phyloP scores from a whole-genome alignment of 2,888 invertebrate species.

The Athripsodes cinereus region DNA sequence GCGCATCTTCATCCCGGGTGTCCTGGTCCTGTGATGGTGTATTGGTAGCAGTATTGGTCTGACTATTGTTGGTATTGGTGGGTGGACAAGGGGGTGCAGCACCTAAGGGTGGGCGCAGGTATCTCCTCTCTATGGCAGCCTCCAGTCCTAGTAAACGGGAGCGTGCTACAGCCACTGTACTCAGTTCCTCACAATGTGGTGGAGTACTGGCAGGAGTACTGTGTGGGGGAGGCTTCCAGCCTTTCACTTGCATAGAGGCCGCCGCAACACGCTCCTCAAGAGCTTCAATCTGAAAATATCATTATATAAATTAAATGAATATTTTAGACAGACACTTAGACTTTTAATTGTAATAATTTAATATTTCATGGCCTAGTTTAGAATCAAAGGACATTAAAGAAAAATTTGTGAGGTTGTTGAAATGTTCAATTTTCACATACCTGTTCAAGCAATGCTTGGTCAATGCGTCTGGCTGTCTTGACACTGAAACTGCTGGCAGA shows the following conservation, averaged over 20 bases:
- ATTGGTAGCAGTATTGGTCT: not conserved
- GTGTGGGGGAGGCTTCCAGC: constrained; percentile 71
- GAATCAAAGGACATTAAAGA: not conserved
- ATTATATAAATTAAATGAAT: not conserved
- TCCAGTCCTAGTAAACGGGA: constrained; percentile 78
- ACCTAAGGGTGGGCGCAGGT: constrained; percentile 87
- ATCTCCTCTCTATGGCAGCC: constrained; percentile 86
- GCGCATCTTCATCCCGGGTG: not conserved
- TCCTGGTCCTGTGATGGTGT: not conserved
- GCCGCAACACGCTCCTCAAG: constrained; percentile 84
- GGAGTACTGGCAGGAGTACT: constrained; percentile 40
- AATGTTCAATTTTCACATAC: constrained; percentile 35
- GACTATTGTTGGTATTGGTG: not conserved
- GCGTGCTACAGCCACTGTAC: constrained; percentile 50
- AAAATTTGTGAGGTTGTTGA: no score
- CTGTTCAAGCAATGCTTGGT: constrained; percentile 71
- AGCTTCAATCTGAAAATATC: constrained; percentile 59
- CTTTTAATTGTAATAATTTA: constrained; percentile 4
- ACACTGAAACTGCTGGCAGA: constrained; percentile 49
- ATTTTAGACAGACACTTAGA: not conserved
- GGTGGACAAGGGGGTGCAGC: constrained; percentile 36
- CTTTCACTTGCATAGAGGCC: constrained; percentile 87
- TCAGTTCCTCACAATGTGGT: constrained; percentile 46
- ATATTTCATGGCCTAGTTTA: not conserved
- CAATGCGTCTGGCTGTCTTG: constrained; percentile 72